Conservation (phyloP, 1,140 invertebrate genomes). For the Drosophila paulistorum region DNA sequence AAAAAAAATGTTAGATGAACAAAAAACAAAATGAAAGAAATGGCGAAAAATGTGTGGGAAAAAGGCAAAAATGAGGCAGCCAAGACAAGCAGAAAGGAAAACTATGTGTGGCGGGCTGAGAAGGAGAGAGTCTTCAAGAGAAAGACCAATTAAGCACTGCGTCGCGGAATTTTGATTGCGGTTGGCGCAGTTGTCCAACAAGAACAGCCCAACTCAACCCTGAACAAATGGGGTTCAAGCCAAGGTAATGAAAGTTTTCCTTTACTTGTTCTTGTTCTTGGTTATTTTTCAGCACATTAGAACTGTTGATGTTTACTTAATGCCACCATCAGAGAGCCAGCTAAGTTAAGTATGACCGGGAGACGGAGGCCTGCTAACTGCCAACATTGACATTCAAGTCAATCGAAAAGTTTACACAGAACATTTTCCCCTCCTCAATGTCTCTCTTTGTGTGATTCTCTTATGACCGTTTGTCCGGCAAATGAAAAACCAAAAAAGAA, state of each 20-base stretch:
- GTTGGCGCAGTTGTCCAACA: conserved; percentile 37
- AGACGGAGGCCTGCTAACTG: conserved; percentile 7
- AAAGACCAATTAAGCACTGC: conserved; percentile 72
- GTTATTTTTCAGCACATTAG: conserved; percentile 43
- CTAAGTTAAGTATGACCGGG: not conserved
- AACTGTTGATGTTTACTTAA: conserved; percentile 45
- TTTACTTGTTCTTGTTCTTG: not conserved
- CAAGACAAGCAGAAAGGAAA: conserved; percentile 43
- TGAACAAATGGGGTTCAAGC: not conserved
- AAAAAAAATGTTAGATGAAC: conserved; percentile 15
- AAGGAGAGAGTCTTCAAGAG: conserved; percentile 7
- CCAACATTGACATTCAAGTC: conserved; percentile 43
- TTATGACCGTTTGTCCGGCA: conserved; percentile 36
- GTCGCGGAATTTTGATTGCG: conserved; percentile 75
- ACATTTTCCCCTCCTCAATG: not conserved
- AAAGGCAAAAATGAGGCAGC: conserved; percentile 23
- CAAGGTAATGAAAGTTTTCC: conserved; percentile 38
- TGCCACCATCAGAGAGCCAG: not conserved
- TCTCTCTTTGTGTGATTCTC: conserved; percentile 26
- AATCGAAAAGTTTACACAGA: conserved; percentile 46
- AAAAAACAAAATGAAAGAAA: conserved; percentile 19
- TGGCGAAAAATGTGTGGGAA: conserved; percentile 18
- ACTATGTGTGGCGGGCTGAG: not conserved
- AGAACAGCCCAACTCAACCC: conserved; percentile 26
- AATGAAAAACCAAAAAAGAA: conserved; percentile 28